A percentile compares a stretch with the other conserved stretches of the same genome.
These are phyloP conservation scores for Trilocha varians DNA, from an alignment of 2,888 invertebrate genomes.

Conservation along the genomic window DNA sequence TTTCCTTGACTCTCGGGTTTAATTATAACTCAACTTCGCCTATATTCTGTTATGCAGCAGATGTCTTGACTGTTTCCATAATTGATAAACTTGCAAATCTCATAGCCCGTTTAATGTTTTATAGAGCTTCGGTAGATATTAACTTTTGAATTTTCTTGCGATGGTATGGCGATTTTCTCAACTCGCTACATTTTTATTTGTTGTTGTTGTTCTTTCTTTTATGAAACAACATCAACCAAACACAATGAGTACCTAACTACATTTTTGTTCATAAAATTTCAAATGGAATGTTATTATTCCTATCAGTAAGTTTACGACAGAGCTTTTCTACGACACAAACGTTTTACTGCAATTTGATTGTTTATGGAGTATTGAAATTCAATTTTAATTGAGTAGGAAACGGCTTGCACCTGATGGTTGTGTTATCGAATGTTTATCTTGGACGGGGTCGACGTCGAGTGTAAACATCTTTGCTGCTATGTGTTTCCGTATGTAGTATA, in stretches of 20 bases:
- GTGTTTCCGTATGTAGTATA: background rate
- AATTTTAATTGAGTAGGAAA: conserved; percentile 64
- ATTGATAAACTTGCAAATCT: too few species aligned
- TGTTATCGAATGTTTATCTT: conserved; percentile 50
- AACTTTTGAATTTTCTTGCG: too few species aligned
- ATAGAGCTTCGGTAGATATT: too few species aligned
- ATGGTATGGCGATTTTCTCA: too few species aligned
- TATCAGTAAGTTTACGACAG: background rate
- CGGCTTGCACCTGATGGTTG: conserved; percentile 44
- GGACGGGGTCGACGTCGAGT: conserved; percentile 9
- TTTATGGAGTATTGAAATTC: conserved; percentile 58
- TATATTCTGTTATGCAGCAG: conserved; percentile 15
- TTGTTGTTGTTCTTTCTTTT: conserved; percentile 3
- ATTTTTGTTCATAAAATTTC: background rate
- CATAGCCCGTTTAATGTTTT: too few species aligned
- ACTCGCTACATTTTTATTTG: background rate
- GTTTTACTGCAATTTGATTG: conserved; percentile 2
- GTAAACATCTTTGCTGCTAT: conserved; percentile 34
- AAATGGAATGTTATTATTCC: conserved; percentile 17
- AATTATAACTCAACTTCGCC: conserved; percentile 37
- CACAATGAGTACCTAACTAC: conserved; percentile 1
- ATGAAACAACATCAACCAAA: too few species aligned
- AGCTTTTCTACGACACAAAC: background rate
- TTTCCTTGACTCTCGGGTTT: conserved; percentile 33
- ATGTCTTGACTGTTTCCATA: background rate